phyloP scores from a whole-genome alignment of 1,140 invertebrate species.

The Apolygus lucorum region DNA sequence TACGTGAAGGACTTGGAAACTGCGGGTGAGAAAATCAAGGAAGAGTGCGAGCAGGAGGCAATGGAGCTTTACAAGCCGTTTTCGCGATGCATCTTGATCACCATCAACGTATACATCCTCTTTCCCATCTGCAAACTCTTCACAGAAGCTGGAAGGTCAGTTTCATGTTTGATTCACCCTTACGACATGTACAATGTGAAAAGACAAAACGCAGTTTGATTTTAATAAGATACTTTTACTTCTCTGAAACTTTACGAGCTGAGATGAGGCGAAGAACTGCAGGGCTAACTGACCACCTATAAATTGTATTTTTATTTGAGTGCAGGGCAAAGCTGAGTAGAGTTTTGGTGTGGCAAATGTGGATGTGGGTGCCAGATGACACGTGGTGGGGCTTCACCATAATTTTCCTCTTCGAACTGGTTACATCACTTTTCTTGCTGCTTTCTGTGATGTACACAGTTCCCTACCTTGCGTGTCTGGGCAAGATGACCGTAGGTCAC shows the following conservation, averaged over 20 bases:
- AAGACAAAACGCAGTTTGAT: background rate
- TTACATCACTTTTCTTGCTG: background rate
- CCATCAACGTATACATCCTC: background rate
- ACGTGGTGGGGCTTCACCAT: background rate
- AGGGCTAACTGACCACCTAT: too few relatives aligned
- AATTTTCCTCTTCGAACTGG: background rate
- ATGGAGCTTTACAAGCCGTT: background rate
- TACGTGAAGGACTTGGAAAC: background rate
- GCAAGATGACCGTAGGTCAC: background rate
- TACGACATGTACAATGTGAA: too few relatives aligned
- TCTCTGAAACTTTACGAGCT: too few relatives aligned
- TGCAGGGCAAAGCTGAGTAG: background rate
- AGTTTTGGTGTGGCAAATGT: background rate
- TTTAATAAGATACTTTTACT: too few relatives aligned
- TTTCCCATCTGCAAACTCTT: background rate
- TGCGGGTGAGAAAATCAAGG: background rate
- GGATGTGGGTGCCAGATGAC: background rate
- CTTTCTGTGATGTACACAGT: background rate
- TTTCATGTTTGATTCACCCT: too few relatives aligned
- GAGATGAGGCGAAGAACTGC: too few relatives aligned
- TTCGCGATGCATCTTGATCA: background rate
- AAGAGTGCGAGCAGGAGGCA: background rate
- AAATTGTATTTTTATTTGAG: too few relatives aligned
- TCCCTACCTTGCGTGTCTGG: background rate
- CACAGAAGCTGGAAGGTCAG: background rate